These are phyloP conservation scores for Phoebastria nigripes DNA, from an alignment of 2,797 vertebrate genomes.

Conservation along the genomic window DNA sequence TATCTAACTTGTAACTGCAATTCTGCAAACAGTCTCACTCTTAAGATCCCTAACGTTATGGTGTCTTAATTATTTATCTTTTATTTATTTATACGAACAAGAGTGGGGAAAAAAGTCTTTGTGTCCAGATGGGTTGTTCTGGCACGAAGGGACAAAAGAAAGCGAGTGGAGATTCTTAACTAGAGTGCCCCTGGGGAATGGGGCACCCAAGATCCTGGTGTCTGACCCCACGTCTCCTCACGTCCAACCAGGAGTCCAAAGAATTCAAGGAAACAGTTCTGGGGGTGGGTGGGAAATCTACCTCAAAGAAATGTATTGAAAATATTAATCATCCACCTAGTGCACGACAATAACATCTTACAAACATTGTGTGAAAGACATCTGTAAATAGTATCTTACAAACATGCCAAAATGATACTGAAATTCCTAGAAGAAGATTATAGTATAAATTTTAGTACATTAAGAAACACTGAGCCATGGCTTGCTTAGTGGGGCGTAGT, in stretches of 20 bases:
- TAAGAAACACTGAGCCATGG: not conserved
- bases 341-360: not conserved
- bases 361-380: rapidly evolving
- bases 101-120: not conserved
- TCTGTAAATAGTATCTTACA: not conserved
- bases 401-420: not conserved
- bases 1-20: not conserved
- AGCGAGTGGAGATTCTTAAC: rapidly evolving
- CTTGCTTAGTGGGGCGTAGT: not conserved
- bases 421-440: not conserved
- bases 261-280: not conserved
- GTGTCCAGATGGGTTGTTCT: not conserved
- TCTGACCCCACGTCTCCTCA: not conserved
- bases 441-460: not conserved
- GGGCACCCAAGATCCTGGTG: not conserved
- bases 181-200: not conserved
- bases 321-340: not conserved
- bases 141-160: not conserved
- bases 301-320: not conserved
- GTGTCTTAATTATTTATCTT: not conserved
- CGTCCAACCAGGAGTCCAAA: not conserved
- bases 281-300: not conserved
- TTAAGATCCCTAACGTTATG: not conserved
- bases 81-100: not conserved
- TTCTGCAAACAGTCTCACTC: not conserved